Conservation (phyloP, 2,888 invertebrate genomes). For the Cephus pygmeus region DNA sequence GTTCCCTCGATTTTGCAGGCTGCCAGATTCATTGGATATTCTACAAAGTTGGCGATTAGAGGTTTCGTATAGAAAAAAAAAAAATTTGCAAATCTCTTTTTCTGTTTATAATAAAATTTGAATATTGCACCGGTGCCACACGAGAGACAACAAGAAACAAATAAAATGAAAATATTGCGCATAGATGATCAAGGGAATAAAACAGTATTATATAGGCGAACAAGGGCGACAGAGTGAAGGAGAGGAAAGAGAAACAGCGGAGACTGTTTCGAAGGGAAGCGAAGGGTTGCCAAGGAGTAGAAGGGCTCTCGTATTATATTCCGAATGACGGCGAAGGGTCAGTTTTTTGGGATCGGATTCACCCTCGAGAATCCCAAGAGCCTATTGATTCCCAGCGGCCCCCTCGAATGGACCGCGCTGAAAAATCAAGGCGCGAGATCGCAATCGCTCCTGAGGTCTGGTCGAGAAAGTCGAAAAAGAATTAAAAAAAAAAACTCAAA, state of each 20-base stretch:
- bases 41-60: background rate
- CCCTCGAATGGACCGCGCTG: conserved; percentile 26
- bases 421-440: conserved; percentile 47
- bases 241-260: background rate
- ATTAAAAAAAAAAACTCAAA: conserved; percentile 31
- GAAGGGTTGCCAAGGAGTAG: background rate
- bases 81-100: too few species aligned
- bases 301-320: background rate
- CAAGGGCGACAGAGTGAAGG: background rate
- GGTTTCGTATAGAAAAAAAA: background rate
- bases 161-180: background rate
- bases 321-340: background rate
- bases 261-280: background rate
- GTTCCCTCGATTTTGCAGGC: background rate
- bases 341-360: background rate
- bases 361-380: background rate
- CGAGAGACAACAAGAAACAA: background rate
- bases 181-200: too few species aligned
- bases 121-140: background rate
- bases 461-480: conserved; percentile 29
- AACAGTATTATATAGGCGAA: too few species aligned
- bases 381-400: conserved; percentile 9
- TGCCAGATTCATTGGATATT: background rate
- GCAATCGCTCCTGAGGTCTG: conserved; percentile 42
- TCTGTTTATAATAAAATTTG: background rate